phyloP scores from a whole-genome alignment of 2,797 vertebrate species.

The Anabas testudineus region DNA sequence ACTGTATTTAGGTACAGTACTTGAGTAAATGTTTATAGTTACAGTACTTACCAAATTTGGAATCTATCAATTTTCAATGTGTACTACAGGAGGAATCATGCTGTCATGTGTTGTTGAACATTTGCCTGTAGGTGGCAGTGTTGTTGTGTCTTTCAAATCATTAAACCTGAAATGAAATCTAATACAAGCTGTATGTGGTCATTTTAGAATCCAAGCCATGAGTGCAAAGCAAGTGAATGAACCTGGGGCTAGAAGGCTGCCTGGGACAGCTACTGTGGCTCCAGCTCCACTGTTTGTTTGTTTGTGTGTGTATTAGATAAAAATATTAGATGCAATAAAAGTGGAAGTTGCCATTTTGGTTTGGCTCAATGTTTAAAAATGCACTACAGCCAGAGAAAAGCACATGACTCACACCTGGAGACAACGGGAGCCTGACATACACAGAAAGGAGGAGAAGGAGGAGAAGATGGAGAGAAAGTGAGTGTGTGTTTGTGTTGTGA shows the following conservation, averaged over 20 bases:
- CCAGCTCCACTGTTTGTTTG: background rate
- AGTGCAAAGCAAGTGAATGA: background rate
- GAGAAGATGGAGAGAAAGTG: background rate
- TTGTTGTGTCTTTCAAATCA: conserved; percentile 4
- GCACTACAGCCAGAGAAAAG: background rate
- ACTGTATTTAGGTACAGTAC: too few relatives aligned
- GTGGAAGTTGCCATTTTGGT: background rate
- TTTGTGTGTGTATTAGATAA: too few relatives aligned
- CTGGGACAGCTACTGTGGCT: background rate
- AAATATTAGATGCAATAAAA: background rate
- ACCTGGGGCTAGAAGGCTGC: background rate
- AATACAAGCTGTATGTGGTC: background rate
- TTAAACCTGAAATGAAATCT: background rate
- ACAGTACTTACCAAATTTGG: too few relatives aligned
- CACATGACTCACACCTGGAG: background rate
- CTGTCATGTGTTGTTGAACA: conserved; percentile 6
- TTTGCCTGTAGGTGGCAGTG: conserved; percentile 42
- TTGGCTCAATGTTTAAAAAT: too few relatives aligned
- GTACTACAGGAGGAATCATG: background rate
- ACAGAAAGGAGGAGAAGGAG: background rate
- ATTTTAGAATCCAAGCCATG: background rate
- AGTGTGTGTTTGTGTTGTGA: too few relatives aligned
- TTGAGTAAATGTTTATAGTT: too few relatives aligned
- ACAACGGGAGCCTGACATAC: too few relatives aligned
- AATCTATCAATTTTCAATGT: too few relatives aligned